Evolutionary conservation across 2,113 vertebrate genomes (phyloP), one percentile per base, ranked within the genome.

Genomic region (Oceanites oceanicus): DNA sequence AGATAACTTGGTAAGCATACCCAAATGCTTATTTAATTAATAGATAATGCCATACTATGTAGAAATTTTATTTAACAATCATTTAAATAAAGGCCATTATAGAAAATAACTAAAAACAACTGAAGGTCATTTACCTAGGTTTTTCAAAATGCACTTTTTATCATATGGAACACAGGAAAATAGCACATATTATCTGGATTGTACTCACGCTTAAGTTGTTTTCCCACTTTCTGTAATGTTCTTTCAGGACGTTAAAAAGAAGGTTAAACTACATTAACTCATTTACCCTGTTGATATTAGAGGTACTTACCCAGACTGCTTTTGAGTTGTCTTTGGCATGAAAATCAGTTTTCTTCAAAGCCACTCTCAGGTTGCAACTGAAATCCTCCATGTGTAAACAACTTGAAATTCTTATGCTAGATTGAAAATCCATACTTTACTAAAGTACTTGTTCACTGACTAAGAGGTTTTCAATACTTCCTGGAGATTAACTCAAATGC

Each of bases 311-410:
- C n/a, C 71, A 59, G 59, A 71, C 65, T 73, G 16, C 25, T 92
- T 86, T 45, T 66, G 19, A 78, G 42, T 78, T 66, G 15, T 62
- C 36, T 88, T 85, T 92, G 82, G 68, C 73, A 84, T 27, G 30
- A 80, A 84, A 86, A 85, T 90, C 29, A 58, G 14, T 67, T 74
- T 88, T 88, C 50, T 92, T 88, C 67, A 94, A 90, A 86, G 67
- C 16, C 32, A 49, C 29, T 84, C 38, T 81, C 76, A 53, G n/a
- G 40, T 78, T 79, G 68, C 68, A 86, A 32, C 32, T 66, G 45
- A 88, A 95, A 83, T 82, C 47, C 22, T 78, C 38, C 49, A 25
- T 73, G 50, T 66, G 70, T 59, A 85, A 92, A 90, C 45, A 74
- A 63, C 66, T 62, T 94, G 74, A 93, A 95, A 92, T 74, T 90